phyloP scores from a whole-genome alignment of 2,888 invertebrate species.

The Drosophila barbarae region DNA sequence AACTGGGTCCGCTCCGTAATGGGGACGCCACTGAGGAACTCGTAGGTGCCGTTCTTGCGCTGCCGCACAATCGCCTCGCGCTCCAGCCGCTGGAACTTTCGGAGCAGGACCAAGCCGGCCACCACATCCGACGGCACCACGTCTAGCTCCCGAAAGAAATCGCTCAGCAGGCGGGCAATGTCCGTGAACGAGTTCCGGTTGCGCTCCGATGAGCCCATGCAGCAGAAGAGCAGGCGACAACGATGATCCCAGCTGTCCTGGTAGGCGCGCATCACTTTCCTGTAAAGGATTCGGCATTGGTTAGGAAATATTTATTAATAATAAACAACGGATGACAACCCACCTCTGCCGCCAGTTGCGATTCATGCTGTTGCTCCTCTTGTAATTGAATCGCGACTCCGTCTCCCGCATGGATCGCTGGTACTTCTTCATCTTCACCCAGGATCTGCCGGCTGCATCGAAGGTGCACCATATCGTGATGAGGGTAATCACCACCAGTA shows the following conservation, averaged over 20 bases:
- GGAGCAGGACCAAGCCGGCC: slow-evolving; percentile 88
- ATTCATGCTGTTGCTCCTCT: slow-evolving; percentile 87
- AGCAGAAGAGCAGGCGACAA: slow-evolving; percentile 90
- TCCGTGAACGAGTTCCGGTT: slow-evolving; percentile 91
- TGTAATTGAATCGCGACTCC: slow-evolving; percentile 87
- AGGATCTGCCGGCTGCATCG: slow-evolving; percentile 91
- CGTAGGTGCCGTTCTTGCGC: slow-evolving; percentile 90
- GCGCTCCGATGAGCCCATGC: slow-evolving; percentile 88
- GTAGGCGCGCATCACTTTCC: slow-evolving; percentile 91
- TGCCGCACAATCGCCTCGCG: slow-evolving; percentile 87
- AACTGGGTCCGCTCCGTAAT: slow-evolving; percentile 90
- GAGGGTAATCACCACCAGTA: slow-evolving; percentile 85
- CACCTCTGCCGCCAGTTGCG: slow-evolving; percentile 92
- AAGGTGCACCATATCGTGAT: slow-evolving; percentile 92
- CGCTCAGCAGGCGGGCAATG: slow-evolving; percentile 89
- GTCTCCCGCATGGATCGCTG: slow-evolving; percentile 89
- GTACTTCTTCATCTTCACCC: slow-evolving; percentile 94
- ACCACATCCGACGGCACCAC: slow-evolving; percentile 93
- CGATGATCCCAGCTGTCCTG: slow-evolving; percentile 93
- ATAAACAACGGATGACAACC: background rate
- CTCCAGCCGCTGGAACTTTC: slow-evolving; percentile 90
- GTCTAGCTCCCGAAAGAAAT: slow-evolving; percentile 92
- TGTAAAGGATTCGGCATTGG: slow-evolving; percentile 74
- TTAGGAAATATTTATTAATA: background rate
- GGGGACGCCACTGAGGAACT: slow-evolving; percentile 91